Percentiles rank a stretch among this genome's conserved stretches.
Evolutionary conservation across 2,888 invertebrate species (phyloP).

Genomic region (Drosophila meridiana): DNA sequence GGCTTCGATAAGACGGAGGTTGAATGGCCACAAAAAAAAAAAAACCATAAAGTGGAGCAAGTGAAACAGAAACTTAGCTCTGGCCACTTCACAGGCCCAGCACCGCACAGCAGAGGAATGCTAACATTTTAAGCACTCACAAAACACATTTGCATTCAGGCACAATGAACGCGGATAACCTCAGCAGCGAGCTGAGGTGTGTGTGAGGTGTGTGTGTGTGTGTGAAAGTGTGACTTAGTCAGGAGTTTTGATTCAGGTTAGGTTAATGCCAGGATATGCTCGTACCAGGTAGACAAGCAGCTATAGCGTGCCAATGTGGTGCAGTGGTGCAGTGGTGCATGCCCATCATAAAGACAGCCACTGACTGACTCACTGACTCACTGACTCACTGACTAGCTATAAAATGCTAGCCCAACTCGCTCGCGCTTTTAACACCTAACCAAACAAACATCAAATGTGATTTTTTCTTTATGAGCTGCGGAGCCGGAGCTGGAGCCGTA

Average conservation of each 20-base stretch:
- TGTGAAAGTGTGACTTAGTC: constrained; percentile 25
- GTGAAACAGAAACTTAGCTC: constrained; percentile 38
- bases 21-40: constrained; percentile 17
- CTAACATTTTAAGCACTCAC: constrained; percentile 50
- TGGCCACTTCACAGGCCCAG: constrained; percentile 23
- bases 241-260: constrained; percentile 41
- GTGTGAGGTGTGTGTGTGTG: not conserved
- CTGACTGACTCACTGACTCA: constrained; percentile 2
- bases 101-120: constrained; percentile 33
- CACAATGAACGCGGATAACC: constrained; percentile 53
- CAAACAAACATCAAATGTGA: constrained; percentile 55
- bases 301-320: not conserved
- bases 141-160: constrained; percentile 52
- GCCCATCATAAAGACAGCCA: not conserved
- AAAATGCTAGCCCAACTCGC: constrained; percentile 8
- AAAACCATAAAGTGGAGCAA: constrained; percentile 35
- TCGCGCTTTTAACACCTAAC: constrained; percentile 21
- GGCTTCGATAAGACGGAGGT: constrained; percentile 14
- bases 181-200: constrained; percentile 21
- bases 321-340: constrained; percentile 6
- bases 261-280: constrained; percentile 19
- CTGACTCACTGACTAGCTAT: constrained; percentile 2
- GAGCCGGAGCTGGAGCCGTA: not conserved
- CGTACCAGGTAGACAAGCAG: not conserved
- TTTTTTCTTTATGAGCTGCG: constrained; percentile 38